Evolutionary conservation across 1,140 invertebrate genomes (phyloP), one percentile per base, ranked within the genome.

Genomic region (Drosophila ogumai): DNA sequence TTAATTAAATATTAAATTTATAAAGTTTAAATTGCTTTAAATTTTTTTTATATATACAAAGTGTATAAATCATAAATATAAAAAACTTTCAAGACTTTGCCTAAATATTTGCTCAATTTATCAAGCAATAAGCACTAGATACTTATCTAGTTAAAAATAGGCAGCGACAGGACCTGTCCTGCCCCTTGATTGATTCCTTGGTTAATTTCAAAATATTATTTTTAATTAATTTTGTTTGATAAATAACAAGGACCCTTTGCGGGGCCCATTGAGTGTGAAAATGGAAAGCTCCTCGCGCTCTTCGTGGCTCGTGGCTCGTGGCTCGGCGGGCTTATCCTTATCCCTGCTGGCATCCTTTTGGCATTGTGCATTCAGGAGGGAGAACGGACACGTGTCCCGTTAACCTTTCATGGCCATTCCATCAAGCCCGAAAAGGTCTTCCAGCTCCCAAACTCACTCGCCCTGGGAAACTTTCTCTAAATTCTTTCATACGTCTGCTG

Each of bases 391-490:
- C 84, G 84, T 87, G 84, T 72, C 67, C 80, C 84, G 64, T 81
- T 71, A 87, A 87, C 84, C 84, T 87, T 87, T 87, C 81, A 68
- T 71, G 73, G 79, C 64, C 57, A 73, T 73, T 63, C 76, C 67
- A 64, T 82, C 64, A 71, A 73, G 79, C 66, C 38, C 22, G 55
- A 77, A 78, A 69, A 52, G 75, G 74, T 77, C 63, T 74, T 56
- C 50, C 15, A 34, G 28, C 69, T 38, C 10, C 34, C 46, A 64
- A 73, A 41, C 71, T 57, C 55, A 32, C 22, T 40, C 40, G 44
- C 47, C 52, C 36, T 43, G 36, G 59, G 36, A 28, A 66, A 75
- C 50, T 54, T 76, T 75, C 71, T 75, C 55, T 59, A 78, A 77
- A 78, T 77, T 78, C 65, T 59, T 77, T 77, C 43, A 56, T 76